Evolutionary conservation across 2,113 vertebrate genomes (phyloP).

Genomic region (Stercorarius parasiticus): DNA sequence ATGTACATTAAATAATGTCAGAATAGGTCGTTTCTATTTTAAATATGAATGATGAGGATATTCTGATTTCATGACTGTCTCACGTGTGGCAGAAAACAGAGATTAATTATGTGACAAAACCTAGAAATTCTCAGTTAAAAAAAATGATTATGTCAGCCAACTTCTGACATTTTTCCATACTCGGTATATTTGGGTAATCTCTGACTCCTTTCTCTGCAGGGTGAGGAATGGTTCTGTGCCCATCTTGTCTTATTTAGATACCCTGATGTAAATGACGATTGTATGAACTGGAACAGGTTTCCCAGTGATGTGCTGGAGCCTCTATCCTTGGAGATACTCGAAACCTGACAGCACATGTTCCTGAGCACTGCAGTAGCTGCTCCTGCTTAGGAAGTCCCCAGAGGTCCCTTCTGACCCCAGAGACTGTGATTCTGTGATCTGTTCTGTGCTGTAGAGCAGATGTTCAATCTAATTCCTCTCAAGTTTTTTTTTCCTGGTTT

Average conservation of each 20-base stretch:
- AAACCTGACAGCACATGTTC: neutral
- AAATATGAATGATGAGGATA: neutral
- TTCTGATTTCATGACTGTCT: neutral
- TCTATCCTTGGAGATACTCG: neutral
- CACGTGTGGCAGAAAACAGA: neutral
- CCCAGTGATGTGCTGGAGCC: neutral
- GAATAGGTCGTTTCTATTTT: neutral
- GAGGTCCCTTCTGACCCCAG: neutral
- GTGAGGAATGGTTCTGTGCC: neutral
- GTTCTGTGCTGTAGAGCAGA: neutral
- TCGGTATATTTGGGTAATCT: neutral
- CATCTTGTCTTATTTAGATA: neutral
- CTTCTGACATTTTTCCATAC: neutral
- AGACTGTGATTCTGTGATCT: neutral
- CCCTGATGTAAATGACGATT: neutral
- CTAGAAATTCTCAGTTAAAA: neutral
- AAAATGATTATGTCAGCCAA: no score
- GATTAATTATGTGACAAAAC: neutral
- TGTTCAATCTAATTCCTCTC: neutral
- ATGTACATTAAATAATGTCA: neutral
- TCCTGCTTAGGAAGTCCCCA: neutral
- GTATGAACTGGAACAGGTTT: neutral
- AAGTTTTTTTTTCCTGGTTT: neutral
- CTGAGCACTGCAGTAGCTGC: neutral
- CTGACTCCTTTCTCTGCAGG: neutral